Conservation (phyloP, 1,140 invertebrate genomes). For the Listronotus oregonensis region DNA sequence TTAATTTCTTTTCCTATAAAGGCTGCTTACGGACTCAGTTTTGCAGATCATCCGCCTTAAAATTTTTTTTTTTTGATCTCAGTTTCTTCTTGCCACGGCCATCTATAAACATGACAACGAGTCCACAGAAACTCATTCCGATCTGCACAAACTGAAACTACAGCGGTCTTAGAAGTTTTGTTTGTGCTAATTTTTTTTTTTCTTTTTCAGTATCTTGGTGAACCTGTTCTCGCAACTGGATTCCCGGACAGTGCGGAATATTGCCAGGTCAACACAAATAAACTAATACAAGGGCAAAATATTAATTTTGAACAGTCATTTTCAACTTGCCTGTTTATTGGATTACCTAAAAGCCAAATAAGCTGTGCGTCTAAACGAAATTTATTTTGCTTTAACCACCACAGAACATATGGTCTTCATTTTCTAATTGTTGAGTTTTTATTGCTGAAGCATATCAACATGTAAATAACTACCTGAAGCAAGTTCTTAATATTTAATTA, state of each 20-base stretch:
- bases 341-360: constrained; percentile 49
- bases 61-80: no score
- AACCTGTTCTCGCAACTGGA: constrained; percentile 76
- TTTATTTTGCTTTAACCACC: constrained; percentile 21
- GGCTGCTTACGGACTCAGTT: no score
- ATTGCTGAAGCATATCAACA: constrained; percentile 43
- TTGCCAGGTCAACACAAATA: constrained; percentile 96
- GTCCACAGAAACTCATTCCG: no score
- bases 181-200: constrained; percentile 5
- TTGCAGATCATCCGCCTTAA: no score
- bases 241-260: constrained; percentile 95
- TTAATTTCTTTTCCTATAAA: no score
- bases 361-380: constrained; percentile 34
- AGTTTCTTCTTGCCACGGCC: no score
- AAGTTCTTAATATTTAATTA: constrained; percentile 17
- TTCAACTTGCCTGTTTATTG: constrained; percentile 44
- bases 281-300: constrained; percentile 56
- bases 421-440: constrained; percentile 25
- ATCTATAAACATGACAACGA: no score
- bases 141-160: no score
- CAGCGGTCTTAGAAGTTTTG: no score
- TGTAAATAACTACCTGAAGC: constrained; percentile 36
- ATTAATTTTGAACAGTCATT: constrained; percentile 40
- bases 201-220: constrained; percentile 55
- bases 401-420: constrained; percentile 20